Evolutionary conservation across 2,888 invertebrate genomes (phyloP), one percentile per base, ranked within the genome.

Genomic region (Disparrhopalites patrizii): DNA sequence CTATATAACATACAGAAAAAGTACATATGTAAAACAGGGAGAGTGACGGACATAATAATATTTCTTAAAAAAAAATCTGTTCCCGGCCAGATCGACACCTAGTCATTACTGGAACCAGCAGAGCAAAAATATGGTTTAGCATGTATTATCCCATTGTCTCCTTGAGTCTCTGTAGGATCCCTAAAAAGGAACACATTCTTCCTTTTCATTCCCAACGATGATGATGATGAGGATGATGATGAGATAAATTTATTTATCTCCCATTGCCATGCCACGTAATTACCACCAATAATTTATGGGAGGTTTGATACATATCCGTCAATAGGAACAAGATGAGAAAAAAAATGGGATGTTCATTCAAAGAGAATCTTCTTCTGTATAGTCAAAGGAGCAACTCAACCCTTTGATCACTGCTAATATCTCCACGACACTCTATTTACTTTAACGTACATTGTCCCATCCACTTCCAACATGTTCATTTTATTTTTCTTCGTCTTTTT

Each of bases 71-170:
- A 47, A 47, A 47, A 43, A 15, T 3, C 23, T 18, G 18, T 40
- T 18, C 18, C 18, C 25, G 23, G 40, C 43, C 15, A 40, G 38
- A 40, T 28, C 38, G 57, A 57, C 27, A 23, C 47, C 47, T 47
- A 57, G 57, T 57, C 57, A 57, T 57, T 57, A 57, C 40, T 57
- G 57, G 57, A 57, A 33, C 20, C 57, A 40, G 27, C 40, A 18
- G 57, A 36, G 57, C 40, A 57, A 57, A 40, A 40, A 57, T 43
- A 57, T 40, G 23, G 23, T 3, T 47, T 18, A 23, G 47, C 13
- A n/a, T 47, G 20, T 8, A 47, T 15, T 18, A 40, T 40, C 13
- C 13, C 13, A 13, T 5, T 40, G n/a, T 13, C 13, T n/a, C n/a
- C n/a, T n/a, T n/a, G n/a, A n/a, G n/a, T n/a, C n/a, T n/a, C n/a